Conservation (phyloP, 2,797 vertebrate genomes). For the Helicolenus hilgendorfi region DNA sequence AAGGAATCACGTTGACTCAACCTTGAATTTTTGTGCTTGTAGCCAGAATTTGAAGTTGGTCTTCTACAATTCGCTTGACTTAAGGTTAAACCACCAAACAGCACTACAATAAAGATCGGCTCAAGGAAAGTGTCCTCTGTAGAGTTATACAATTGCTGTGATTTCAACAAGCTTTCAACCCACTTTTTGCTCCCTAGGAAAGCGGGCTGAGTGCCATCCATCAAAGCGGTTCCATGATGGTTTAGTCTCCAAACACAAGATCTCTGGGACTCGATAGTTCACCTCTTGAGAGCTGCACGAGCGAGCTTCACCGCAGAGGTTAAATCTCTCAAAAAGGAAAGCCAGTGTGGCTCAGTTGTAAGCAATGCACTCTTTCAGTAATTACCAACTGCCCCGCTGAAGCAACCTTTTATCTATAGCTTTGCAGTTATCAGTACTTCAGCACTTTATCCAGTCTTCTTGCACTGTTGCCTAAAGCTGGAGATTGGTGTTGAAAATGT, state of each 20-base stretch:
- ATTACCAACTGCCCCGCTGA: slow-evolving; percentile 25
- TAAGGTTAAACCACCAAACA: slow-evolving; percentile 14
- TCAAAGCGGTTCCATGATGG: slow-evolving; percentile 11
- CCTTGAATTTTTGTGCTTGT: background rate
- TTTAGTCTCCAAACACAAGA: slow-evolving; percentile 42
- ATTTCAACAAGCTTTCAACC: slow-evolving; percentile 35
- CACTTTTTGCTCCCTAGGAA: slow-evolving; percentile 6
- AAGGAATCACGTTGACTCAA: slow-evolving; percentile 20
- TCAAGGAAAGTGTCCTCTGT: slow-evolving; percentile 34
- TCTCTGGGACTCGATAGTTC: slow-evolving; percentile 15
- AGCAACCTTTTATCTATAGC: slow-evolving; percentile 52
- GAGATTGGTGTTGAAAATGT: background rate
- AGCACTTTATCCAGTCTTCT: slow-evolving; percentile 1
- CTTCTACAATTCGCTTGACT: background rate
- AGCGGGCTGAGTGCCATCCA: slow-evolving; percentile 15
- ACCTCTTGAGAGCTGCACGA: slow-evolving; percentile 18
- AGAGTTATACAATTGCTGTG: slow-evolving; percentile 30
- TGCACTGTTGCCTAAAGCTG: background rate
- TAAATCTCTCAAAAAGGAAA: slow-evolving; percentile 44
- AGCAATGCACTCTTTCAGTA: slow-evolving; percentile 33
- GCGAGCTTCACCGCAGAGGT: slow-evolving; percentile 17
- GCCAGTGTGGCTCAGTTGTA: slow-evolving; percentile 16
- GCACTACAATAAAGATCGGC: slow-evolving; percentile 24
- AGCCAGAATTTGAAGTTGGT: slow-evolving; percentile 14
- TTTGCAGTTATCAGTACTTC: slow-evolving; percentile 10